Evolutionary conservation across 2,797 vertebrate genomes (phyloP), one percentile per base, ranked within the genome.

Genomic region (Sarcophilus harrisii): DNA sequence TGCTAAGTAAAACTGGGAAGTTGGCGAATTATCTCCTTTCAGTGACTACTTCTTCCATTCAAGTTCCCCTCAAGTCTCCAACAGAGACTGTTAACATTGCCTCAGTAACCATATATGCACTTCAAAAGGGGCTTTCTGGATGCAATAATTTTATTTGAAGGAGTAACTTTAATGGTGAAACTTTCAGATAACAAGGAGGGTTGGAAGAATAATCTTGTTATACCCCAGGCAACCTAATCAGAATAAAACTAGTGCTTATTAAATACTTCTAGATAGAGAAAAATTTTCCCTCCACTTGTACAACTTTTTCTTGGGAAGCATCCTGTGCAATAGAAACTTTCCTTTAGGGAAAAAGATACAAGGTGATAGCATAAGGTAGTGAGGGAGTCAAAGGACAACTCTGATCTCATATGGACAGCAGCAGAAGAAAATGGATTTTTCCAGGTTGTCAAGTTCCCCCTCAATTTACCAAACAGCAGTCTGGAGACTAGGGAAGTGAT

Each of bases 291-390:
- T 29, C 4, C 24, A 3, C 30, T 49, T 9, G 45, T 12, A 94
- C 16, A 1, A 0, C 45, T 54, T 95, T 96, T 95, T 90, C 59
- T 45, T 49, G 13, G 38, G 21, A 27, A 49, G 24, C 8, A 87
- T 87, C 38, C 73, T 38, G 93, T 95, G 91, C 38, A 94, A 93
- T 12, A 92, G 93, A 95, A 93, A 57, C 16, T 92, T 81, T 94
- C 60, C 55, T 1, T 2, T 57, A 66, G n/a, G 4, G 57, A 45
- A n/a, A 81, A 81, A 81, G 21, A 45, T 38, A 45, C 2, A 73
- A 38, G 32, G 2, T 30, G 18, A n/a, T 60, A 92, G 45, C 5
- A 30, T 57, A 96, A 57, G 38, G 29, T 14, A 24, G 0, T n/a
- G 0, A 45, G 3, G 55, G 73, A 57, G 45, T 62, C 27, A 24